Conservation (phyloP, 2,888 invertebrate species). For the Trissonchulus sp. region DNA sequence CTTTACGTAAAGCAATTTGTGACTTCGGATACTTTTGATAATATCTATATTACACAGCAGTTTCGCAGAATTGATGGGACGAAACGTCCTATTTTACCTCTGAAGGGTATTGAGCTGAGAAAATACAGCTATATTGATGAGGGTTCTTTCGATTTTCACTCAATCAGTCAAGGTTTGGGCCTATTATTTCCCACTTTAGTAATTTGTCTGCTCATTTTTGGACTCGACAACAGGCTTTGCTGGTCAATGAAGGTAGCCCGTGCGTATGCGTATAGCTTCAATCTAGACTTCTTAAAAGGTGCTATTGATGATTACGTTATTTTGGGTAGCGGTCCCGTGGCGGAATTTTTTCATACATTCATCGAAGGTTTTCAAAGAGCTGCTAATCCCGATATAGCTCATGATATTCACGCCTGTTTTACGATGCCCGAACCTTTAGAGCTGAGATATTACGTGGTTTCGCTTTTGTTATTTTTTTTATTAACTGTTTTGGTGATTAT, state of each 20-base stretch:
- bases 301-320: not conserved
- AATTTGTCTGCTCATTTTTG: not conserved
- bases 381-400: conserved; percentile 1
- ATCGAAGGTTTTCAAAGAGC: conserved; percentile 3
- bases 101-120: not conserved
- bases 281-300: not conserved
- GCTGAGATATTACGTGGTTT: not conserved
- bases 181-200: not conserved
- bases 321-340: conserved; percentile 1
- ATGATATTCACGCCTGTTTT: not conserved
- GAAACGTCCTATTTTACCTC: not conserved
- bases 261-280: not conserved
- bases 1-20: not conserved
- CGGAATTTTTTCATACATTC: not conserved
- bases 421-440: not conserved
- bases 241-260: not conserved
- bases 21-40: conserved; percentile 16
- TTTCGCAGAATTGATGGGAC: not conserved
- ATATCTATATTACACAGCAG: not conserved
- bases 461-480: not conserved
- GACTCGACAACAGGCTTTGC: not conserved
- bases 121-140: conserved; percentile 8
- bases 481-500: not conserved
- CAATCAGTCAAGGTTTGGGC: not conserved
- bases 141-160: not conserved